These are phyloP conservation scores for Entomyzon cyanotis DNA, from an alignment of 2,113 vertebrate species.

Conservation along the genomic window DNA sequence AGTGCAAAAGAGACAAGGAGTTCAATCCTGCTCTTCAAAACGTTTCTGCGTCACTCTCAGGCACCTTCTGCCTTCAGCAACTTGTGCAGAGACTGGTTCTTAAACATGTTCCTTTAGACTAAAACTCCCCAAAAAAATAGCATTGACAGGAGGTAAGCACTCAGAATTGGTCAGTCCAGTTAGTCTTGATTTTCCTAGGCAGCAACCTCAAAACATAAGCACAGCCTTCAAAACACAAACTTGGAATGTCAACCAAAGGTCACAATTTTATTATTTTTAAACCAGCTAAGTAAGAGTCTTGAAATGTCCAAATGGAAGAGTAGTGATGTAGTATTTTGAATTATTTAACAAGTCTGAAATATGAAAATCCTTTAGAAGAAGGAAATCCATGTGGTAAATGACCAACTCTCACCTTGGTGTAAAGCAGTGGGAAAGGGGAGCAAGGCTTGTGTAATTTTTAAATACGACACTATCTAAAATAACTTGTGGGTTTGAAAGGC, in stretches of 20 bases:
- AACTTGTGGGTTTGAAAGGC: background rate
- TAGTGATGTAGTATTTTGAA: background rate
- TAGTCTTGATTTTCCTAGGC: background rate
- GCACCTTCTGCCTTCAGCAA: background rate
- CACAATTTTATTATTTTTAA: slow-evolving; percentile 5
- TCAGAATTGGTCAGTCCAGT: background rate
- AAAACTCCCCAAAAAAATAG: background rate
- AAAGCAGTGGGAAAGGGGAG: background rate
- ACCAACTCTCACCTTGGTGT: background rate
- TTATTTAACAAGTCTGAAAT: background rate
- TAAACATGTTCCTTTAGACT: background rate
- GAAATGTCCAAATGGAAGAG: background rate
- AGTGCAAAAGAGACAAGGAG: background rate
- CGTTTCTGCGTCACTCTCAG: background rate
- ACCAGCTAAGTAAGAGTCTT: background rate
- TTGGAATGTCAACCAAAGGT: slow-evolving; percentile 12
- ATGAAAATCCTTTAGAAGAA: background rate
- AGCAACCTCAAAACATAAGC: background rate
- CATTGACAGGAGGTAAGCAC: background rate
- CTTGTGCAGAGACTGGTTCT: background rate
- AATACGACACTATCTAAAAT: too few species aligned
- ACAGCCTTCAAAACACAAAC: background rate
- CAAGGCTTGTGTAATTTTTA: background rate
- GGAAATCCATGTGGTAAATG: background rate
- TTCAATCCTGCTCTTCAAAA: background rate